phyloP scores from a whole-genome alignment of 2,888 invertebrate species.

The Drosophila bunnanda region DNA sequence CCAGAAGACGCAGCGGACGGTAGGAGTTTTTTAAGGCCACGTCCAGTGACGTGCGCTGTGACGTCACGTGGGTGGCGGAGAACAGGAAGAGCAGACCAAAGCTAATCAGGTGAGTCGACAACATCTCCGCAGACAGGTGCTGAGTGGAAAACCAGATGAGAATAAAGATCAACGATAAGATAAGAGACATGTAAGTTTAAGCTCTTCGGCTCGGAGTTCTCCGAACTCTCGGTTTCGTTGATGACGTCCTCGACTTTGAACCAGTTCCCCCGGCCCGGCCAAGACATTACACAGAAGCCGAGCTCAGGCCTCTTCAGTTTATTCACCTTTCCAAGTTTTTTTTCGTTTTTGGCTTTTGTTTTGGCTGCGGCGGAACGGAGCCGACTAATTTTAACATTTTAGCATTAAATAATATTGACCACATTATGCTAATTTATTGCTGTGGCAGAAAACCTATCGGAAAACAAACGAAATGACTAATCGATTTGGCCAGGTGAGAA shows the following conservation, averaged over 20 bases:
- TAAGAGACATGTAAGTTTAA: slow-evolving; percentile 19
- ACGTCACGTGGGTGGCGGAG: slow-evolving; percentile 43
- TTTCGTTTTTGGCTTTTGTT: slow-evolving; percentile 62
- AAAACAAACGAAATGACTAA: slow-evolving; percentile 38
- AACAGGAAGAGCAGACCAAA: slow-evolving; percentile 47
- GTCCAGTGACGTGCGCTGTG: slow-evolving; percentile 81
- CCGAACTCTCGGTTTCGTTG: slow-evolving; percentile 60
- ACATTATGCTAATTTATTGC: slow-evolving; percentile 47
- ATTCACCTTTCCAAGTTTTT: slow-evolving; percentile 70
- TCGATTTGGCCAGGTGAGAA: slow-evolving; percentile 26
- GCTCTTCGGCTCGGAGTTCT: slow-evolving; percentile 2
- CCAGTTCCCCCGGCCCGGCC: slow-evolving; percentile 63
- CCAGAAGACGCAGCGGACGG: slow-evolving; percentile 70
- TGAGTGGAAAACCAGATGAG: background rate
- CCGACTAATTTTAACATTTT: slow-evolving; percentile 53
- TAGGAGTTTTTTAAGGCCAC: slow-evolving; percentile 61
- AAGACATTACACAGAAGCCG: slow-evolving; percentile 56
- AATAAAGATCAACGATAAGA: slow-evolving; percentile 8
- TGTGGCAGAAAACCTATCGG: slow-evolving; percentile 5
- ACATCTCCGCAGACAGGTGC: slow-evolving; percentile 19
- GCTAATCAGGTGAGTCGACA: slow-evolving; percentile 34
- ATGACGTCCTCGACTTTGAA: slow-evolving; percentile 76
- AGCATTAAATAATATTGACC: slow-evolving; percentile 48
- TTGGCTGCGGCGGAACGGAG: slow-evolving; percentile 31
- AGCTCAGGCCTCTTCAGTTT: slow-evolving; percentile 55